A percentile compares a stretch with the other conserved stretches of the same genome.
These are phyloP conservation scores for Lindbergichthys nudifrons DNA, from an alignment of 2,797 vertebrate species.

Conservation along the genomic window DNA sequence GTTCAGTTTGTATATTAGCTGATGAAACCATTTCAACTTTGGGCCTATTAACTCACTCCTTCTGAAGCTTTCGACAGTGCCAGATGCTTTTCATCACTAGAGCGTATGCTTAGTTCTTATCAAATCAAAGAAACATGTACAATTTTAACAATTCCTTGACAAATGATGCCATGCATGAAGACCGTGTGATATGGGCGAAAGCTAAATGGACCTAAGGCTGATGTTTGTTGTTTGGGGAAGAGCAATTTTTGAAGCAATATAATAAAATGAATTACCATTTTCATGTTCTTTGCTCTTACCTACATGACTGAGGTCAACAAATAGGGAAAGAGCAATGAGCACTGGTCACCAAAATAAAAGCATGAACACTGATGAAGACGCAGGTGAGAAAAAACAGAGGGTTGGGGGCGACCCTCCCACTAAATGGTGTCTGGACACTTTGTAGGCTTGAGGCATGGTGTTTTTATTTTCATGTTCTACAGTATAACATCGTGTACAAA, in stretches of 20 bases:
- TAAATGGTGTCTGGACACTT: slow-evolving; percentile 65
- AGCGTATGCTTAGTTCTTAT: not conserved
- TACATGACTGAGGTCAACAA: not conserved
- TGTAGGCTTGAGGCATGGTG: slow-evolving; percentile 69
- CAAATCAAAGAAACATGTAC: slow-evolving; percentile 7
- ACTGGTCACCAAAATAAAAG: slow-evolving; percentile 7
- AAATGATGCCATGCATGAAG: slow-evolving; percentile 25
- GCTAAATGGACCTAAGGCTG: not conserved
- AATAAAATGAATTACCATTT: too few species aligned
- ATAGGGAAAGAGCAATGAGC: not conserved
- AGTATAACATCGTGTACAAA: slow-evolving; percentile 70
- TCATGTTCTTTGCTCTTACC: too few species aligned
- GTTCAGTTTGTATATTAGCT: not conserved
- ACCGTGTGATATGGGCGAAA: slow-evolving; percentile 15
- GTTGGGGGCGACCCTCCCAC: slow-evolving; percentile 29
- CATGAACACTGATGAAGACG: slow-evolving; percentile 1
- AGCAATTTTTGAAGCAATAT: too few species aligned
- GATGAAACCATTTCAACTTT: not conserved
- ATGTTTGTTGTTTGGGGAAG: too few species aligned
- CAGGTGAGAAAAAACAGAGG: slow-evolving; percentile 24
- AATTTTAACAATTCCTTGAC: not conserved
- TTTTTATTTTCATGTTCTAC: slow-evolving; percentile 83
- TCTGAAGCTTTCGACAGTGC: slow-evolving; percentile 19
- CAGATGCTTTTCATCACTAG: slow-evolving; percentile 2
- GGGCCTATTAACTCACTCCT: not conserved